Evolutionary conservation across 1,140 invertebrate species (phyloP), one percentile per base, ranked within the genome.

Genomic region (Colletes latitarsis): DNA sequence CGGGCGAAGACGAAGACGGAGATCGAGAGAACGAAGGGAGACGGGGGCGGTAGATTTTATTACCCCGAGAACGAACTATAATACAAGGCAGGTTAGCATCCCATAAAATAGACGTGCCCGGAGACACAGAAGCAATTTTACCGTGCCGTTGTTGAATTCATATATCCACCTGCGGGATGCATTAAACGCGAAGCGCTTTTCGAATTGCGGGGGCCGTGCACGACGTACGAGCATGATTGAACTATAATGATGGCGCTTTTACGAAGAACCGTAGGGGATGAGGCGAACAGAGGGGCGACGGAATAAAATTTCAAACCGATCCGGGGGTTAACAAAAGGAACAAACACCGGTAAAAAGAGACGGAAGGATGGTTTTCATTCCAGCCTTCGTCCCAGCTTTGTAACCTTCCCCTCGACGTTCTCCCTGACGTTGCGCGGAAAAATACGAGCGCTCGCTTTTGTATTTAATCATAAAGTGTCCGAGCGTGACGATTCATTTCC

Each of bases 101-200:
- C 83, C 82, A 90, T 91, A 91, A 89, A 91, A 84, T 88, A 86
- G 80, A 90, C 86, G 84, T 76, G 86, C 78, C 5, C 77, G 84
- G 84, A 87, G 89, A 91, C 89, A 84, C 88, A 89, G 85, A 89
- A 89, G 87, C 89, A 89, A 92, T 92, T 92, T 91, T 89, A 90
- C 76, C 83, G 84, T 87, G 82, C 86, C 86, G 83, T 84, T 88
- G 82, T 87, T 88, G 85, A 89, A 91, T 91, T 91, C 91, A 89
- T 92, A 91, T 91, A 91, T 87, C 88, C 85, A 87, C 79, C 86
- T 81, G 86, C 82, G 6, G 87, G 83, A 88, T 77, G 80, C 89
- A 89, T 91, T 90, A 89, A 90, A 82, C 78, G 78, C 57, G 77
- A n/a, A 73, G 57, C 60, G 84, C 81, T 91, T 90, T 85, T 89